These are phyloP conservation scores for Stictonetta naevosa DNA, from an alignment of 2,113 vertebrate genomes.

Conservation along the genomic window DNA sequence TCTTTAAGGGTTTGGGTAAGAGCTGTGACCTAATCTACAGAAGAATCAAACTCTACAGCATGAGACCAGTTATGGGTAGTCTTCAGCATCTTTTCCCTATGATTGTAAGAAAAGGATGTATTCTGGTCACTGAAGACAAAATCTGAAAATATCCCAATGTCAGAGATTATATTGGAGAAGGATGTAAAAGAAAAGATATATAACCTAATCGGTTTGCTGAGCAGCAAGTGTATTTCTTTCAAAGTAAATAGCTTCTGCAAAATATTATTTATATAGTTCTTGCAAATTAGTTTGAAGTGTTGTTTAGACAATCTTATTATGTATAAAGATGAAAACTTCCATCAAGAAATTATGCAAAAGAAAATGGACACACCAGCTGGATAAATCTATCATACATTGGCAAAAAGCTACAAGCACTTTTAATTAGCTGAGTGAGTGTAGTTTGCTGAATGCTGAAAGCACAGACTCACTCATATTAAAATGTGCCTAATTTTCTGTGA, in stretches of 20 bases:
- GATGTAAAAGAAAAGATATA: background rate
- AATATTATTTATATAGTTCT: slow-evolving; percentile 74
- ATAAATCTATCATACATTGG: slow-evolving; percentile 88
- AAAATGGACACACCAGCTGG: slow-evolving; percentile 91
- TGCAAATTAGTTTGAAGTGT: slow-evolving; percentile 74
- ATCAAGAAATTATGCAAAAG: slow-evolving; percentile 83
- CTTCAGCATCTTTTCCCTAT: background rate
- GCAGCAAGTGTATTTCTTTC: slow-evolving; percentile 42
- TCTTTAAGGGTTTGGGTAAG: background rate
- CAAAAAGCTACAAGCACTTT: slow-evolving; percentile 89
- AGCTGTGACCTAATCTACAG: background rate
- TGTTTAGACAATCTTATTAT: slow-evolving; percentile 83
- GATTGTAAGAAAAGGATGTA: background rate
- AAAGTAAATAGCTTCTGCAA: slow-evolving; percentile 67
- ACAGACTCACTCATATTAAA: slow-evolving; percentile 92
- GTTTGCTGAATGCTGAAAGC: slow-evolving; percentile 91
- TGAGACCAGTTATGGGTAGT: background rate
- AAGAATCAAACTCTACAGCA: background rate
- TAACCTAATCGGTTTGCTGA: slow-evolving; percentile 22
- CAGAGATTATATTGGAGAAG: background rate
- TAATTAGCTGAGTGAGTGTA: slow-evolving; percentile 99
- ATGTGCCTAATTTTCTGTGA: slow-evolving; percentile 98
- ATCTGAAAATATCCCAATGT: background rate
- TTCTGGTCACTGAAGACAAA: background rate
- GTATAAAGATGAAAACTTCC: slow-evolving; percentile 82